Evolutionary conservation across 2,797 vertebrate species (phyloP), one percentile per base, ranked within the genome.

Genomic region (Pelodytes ibericus): DNA sequence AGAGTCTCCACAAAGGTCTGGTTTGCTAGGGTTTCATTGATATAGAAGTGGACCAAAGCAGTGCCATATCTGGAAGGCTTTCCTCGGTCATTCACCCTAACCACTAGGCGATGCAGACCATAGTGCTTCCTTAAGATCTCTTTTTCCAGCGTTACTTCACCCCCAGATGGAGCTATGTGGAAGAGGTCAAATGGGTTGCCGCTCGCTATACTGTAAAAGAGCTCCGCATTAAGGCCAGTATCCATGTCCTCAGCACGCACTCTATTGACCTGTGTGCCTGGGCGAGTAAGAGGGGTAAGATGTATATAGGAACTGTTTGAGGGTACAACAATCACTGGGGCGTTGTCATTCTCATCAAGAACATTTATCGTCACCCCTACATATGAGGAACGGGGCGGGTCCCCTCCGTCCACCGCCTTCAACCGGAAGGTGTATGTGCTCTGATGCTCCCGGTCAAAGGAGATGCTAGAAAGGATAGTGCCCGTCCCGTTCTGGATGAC

Each of bases 361-460:
- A 99, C 96, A 0, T 99, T 99, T 87, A 99, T 99, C 49, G 96
- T 99, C 70, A 99, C 96, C 0, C 96, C 96, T 0, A 98, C 98
- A 0, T 97, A 99, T 8, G 98, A 96, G 8, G 96, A 97, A 57
- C 96, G 91, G 44, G 96, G 95, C 0, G 96, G 97, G 41, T 96
- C 90, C 0, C 98, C 98, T 0, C 92, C 88, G 0, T 99, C 97
- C 31, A 99, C 92, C 0, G 98, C 98, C 88, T 96, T 98, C 49
- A 99, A 89, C 1, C 95, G 94, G 87, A 99, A 99, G 4, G 95
- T 99, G 79, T 99, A 99, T 0, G 96, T 98, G 84, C 95, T 96
- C 71, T 99, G 96, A 77, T 97, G 97, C 81, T 99, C 98, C 4
- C 98, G 92, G 82, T 99, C 98, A 0, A 99, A 99, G 24, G 96